These are phyloP conservation scores for Lepus townsendii DNA, from an alignment of 2,797 vertebrate species.

Conservation along the genomic window DNA sequence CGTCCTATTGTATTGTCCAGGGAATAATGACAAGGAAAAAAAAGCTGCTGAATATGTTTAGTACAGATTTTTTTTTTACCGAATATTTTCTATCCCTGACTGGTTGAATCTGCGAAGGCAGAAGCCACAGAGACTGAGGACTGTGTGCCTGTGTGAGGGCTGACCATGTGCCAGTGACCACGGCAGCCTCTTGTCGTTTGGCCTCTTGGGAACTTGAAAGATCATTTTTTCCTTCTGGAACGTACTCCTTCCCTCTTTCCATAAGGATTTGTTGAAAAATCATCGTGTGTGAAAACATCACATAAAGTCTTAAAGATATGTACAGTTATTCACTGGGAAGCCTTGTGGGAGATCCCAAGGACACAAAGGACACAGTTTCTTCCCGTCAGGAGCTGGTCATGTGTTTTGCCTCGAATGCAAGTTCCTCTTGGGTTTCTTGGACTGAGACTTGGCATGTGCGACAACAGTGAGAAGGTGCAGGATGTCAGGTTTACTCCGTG, in stretches of 20 bases:
- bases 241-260: not conserved
- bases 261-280: conserved; percentile 8
- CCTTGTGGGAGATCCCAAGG: not conserved
- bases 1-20: no score
- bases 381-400: not conserved
- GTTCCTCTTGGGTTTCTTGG: not conserved
- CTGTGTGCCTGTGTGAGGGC: no score
- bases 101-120: no score
- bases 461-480: not conserved
- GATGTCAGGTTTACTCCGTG: not conserved
- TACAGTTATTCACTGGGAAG: not conserved
- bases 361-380: not conserved
- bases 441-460: not conserved
- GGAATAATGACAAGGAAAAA: no score
- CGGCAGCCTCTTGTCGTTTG: not conserved
- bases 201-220: not conserved
- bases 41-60: no score
- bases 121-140: no score
- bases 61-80: no score
- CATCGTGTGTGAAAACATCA: not conserved
- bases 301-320: not conserved
- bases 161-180: no score
- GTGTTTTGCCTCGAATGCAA: not conserved
- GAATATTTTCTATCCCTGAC: no score
- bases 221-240: not conserved